Conservation (phyloP, 2,888 invertebrate genomes). For the Apamea epomidion region DNA sequence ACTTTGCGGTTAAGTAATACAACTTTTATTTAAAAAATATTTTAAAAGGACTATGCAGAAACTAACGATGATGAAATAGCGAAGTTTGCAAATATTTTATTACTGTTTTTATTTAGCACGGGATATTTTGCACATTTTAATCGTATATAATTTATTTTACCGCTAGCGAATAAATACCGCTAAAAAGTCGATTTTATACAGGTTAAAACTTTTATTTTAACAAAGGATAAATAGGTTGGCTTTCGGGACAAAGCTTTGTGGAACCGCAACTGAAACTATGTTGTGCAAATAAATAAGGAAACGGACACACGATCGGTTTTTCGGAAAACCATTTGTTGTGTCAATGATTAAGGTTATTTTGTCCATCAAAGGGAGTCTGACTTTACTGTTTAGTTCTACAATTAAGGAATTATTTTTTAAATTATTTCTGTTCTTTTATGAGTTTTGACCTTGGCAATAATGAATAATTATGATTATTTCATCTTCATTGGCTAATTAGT, state of each 20-base stretch:
- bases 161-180: constrained; percentile 10
- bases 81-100: neutral
- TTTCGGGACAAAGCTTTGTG: constrained; percentile 62
- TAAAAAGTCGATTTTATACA: constrained; percentile 34
- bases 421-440: neutral
- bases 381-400: neutral
- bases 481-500: neutral
- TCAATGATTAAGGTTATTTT: constrained; percentile 26
- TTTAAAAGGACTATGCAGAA: neutral
- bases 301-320: constrained; percentile 42
- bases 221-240: constrained; percentile 60
- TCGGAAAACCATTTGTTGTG: constrained; percentile 30
- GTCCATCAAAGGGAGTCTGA: neutral
- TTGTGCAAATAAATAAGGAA: constrained; percentile 73
- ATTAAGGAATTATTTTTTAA: neutral
- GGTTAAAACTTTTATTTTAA: constrained; percentile 50
- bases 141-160: neutral
- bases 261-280: constrained; percentile 67
- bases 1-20: neutral
- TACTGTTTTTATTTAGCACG: neutral
- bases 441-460: neutral
- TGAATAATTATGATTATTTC: neutral
- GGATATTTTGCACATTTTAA: neutral
- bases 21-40: neutral
- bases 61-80: neutral